These are phyloP conservation scores for Melikaiella ostensackeni DNA, from an alignment of 2,888 invertebrate genomes.

Conservation along the genomic window DNA sequence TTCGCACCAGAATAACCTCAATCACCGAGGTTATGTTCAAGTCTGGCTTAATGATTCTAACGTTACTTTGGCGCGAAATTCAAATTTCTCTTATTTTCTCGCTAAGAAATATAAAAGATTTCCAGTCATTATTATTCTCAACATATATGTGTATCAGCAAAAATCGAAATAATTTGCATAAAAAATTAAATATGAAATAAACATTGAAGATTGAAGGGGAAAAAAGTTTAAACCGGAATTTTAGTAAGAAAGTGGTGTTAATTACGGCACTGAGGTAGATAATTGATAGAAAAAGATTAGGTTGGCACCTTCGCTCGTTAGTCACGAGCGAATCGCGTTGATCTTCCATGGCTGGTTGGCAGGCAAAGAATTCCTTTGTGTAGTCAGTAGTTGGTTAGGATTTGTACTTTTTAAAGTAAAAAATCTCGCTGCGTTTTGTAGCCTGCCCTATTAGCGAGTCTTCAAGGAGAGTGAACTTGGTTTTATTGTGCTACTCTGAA, in stretches of 20 bases:
- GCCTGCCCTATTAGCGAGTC: slow-evolving; percentile 65
- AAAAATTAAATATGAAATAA: too few relatives aligned
- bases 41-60: too few relatives aligned
- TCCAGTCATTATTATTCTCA: too few relatives aligned
- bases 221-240: not conserved
- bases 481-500: slow-evolving; percentile 61
- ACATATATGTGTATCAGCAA: too few relatives aligned
- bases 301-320: slow-evolving; percentile 43
- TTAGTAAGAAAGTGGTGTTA: not conserved
- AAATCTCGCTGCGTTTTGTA: slow-evolving; percentile 61
- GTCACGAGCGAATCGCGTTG: slow-evolving; percentile 33
- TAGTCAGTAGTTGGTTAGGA: slow-evolving; percentile 41
- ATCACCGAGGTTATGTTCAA: too few relatives aligned
- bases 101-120: too few relatives aligned
- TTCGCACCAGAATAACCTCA: not conserved
- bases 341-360: slow-evolving; percentile 41
- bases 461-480: slow-evolving; percentile 63
- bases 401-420: slow-evolving; percentile 55
- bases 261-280: slow-evolving; percentile 1
- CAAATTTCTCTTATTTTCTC: too few relatives aligned
- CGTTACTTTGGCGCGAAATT: too few relatives aligned
- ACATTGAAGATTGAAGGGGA: too few relatives aligned
- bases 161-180: too few relatives aligned
- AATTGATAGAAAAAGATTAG: slow-evolving; percentile 19
- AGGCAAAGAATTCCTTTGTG: slow-evolving; percentile 66